Percentiles rank a stretch among this genome's conserved stretches.
phyloP scores from a whole-genome alignment of 1,140 invertebrate genomes.

The Apis laboriosa region DNA sequence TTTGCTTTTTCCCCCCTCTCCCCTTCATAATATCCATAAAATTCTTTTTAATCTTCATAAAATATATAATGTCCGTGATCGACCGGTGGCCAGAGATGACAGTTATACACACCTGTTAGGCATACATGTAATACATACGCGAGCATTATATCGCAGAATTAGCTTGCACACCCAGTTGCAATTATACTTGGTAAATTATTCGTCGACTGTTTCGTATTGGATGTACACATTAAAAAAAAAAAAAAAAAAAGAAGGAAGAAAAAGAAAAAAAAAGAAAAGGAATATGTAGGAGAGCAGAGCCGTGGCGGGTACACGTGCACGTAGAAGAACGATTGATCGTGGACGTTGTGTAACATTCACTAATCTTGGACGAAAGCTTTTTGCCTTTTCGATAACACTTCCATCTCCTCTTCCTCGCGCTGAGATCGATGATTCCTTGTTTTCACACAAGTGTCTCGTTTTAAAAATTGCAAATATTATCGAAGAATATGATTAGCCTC shows the following conservation, averaged over 20 bases:
- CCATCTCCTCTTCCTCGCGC: not conserved
- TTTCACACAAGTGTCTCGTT: no score
- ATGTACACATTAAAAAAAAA: not conserved
- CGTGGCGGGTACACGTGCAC: not conserved
- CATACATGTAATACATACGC: slow-evolving; percentile 4
- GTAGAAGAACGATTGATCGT: slow-evolving; percentile 1
- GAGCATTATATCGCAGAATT: slow-evolving; percentile 21
- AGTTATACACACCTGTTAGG: not conserved
- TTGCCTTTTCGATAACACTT: slow-evolving; percentile 4
- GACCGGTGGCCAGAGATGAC: not conserved
- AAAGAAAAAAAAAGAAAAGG: no score
- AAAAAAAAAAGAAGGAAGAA: no score
- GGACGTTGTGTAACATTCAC: slow-evolving; percentile 7
- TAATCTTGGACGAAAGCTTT: slow-evolving; percentile 17
- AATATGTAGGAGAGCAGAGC: no score
- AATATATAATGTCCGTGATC: no score
- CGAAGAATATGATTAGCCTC: no score
- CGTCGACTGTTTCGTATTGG: not conserved
- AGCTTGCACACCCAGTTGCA: not conserved
- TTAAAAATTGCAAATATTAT: no score
- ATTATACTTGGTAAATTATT: slow-evolving; percentile 26
- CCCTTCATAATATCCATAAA: no score
- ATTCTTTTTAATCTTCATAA: not conserved
- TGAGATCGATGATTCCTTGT: not conserved
- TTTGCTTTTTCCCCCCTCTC: not conserved